Evolutionary conservation across 1,140 invertebrate species (phyloP).

Genomic region (Helicoverpa armigera): DNA sequence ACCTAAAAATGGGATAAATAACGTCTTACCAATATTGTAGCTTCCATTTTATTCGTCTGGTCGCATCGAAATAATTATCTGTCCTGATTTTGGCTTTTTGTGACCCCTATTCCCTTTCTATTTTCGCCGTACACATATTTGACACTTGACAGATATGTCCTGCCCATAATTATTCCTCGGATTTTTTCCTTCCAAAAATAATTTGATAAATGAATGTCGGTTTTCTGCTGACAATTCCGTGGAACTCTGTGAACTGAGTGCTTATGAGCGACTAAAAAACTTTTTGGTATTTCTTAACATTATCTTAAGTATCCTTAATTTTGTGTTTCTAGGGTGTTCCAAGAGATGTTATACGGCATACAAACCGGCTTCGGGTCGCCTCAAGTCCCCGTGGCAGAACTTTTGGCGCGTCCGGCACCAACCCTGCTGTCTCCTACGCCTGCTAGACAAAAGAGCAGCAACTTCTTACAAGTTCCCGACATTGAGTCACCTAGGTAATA

Average conservation of each 20-base stretch:
- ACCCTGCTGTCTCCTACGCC: constrained; percentile 92
- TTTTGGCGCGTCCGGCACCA: constrained; percentile 94
- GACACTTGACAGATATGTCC: constrained; percentile 10
- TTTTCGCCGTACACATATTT: not conserved
- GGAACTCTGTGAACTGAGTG: not conserved
- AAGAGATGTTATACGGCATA: constrained; percentile 98
- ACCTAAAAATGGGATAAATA: too few relatives aligned
- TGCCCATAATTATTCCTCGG: not conserved
- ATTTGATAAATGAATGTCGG: not conserved
- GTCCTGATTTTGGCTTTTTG: not conserved
- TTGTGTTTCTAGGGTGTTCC: constrained; percentile 87
- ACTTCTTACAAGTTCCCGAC: constrained; percentile 95
- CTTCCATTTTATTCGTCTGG: too few relatives aligned
- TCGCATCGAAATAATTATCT: not conserved
- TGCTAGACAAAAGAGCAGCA: constrained; percentile 94
- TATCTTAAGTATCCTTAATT: not conserved
- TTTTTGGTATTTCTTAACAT: not conserved
- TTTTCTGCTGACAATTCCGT: not conserved
- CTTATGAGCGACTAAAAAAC: not conserved
- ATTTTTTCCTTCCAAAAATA: not conserved
- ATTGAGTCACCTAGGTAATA: constrained; percentile 85
- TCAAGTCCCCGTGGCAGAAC: constrained; percentile 95
- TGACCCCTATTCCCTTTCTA: not conserved
- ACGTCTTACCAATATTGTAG: too few relatives aligned
- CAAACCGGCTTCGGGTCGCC: constrained; percentile 97